These are phyloP conservation scores for Sphaeramia orbicularis DNA, from an alignment of 2,797 vertebrate genomes.

Conservation along the genomic window DNA sequence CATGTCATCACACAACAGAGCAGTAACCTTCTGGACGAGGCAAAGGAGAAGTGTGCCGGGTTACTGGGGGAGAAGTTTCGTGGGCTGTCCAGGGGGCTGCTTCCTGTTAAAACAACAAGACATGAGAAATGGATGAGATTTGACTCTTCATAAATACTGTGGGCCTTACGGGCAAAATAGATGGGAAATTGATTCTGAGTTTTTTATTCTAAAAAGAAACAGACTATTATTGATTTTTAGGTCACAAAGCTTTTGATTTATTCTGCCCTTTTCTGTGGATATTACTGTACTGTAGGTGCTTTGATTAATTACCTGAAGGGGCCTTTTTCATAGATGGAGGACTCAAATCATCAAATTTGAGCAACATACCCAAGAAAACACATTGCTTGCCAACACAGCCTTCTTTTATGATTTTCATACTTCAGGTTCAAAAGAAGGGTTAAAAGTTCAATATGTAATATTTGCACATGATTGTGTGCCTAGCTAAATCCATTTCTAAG, in stretches of 20 bases:
- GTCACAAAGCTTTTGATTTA: slow-evolving; percentile 1
- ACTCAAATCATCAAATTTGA: not conserved
- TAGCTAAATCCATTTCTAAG: too few relatives aligned
- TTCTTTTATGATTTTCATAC: not conserved
- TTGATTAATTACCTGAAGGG: slow-evolving; percentile 2
- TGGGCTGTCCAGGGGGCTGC: slow-evolving; percentile 94
- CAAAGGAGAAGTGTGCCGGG: slow-evolving; percentile 95
- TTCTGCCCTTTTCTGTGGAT: not conserved
- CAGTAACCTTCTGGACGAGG: slow-evolving; percentile 92
- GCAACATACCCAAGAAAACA: not conserved
- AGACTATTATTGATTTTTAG: slow-evolving; percentile 21
- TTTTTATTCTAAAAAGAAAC: slow-evolving; percentile 11
- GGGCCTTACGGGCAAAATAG: not conserved
- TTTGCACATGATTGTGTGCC: too few relatives aligned
- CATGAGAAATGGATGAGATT: slow-evolving; percentile 20
- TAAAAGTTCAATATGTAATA: too few relatives aligned
- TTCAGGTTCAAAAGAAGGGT: not conserved
- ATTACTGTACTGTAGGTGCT: not conserved
- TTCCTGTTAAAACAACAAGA: slow-evolving; percentile 82
- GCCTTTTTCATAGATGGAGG: not conserved
- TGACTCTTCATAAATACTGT: not conserved
- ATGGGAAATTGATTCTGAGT: slow-evolving; percentile 11
- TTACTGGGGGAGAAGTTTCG: slow-evolving; percentile 94
- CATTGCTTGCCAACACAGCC: not conserved
- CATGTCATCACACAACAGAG: not conserved